phyloP scores from a whole-genome alignment of 2,888 invertebrate species.

The Lottia gigantea region DNA sequence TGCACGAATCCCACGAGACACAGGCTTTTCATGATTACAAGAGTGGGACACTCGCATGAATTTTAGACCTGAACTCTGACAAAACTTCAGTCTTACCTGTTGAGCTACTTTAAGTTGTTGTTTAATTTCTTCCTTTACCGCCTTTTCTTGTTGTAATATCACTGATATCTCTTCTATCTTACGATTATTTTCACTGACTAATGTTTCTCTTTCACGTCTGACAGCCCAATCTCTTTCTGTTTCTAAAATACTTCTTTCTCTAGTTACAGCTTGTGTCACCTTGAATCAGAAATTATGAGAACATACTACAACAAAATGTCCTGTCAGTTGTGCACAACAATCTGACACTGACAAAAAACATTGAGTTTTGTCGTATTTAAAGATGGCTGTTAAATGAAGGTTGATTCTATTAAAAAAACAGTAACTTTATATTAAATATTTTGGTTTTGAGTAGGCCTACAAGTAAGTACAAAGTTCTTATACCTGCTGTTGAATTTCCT shows the following conservation, averaged over 20 bases:
- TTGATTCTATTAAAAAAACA: no score
- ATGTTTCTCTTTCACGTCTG: conserved; percentile 41
- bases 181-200: conserved; percentile 42
- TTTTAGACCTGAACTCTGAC: no score
- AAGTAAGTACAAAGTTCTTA: background rate
- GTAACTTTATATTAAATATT: no score
- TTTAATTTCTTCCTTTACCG: conserved; percentile 42
- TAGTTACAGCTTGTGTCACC: conserved; percentile 46
- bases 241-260: conserved; percentile 42
- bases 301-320: background rate
- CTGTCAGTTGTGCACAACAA: background rate
- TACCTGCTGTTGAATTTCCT: conserved; percentile 46
- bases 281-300: conserved; percentile 20
- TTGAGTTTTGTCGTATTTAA: no score
- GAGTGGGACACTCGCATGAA: no score
- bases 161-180: conserved; percentile 42
- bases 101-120: conserved; percentile 45
- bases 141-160: conserved; percentile 45
- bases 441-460: no score
- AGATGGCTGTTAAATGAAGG: no score
- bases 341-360: no score
- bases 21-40: no score
- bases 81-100: conserved; percentile 38
- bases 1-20: no score
- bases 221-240: conserved; percentile 43